Evolutionary conservation across 2,888 invertebrate species (phyloP), one percentile per base, ranked within the genome.

Genomic region (Macroteleia sp.): DNA sequence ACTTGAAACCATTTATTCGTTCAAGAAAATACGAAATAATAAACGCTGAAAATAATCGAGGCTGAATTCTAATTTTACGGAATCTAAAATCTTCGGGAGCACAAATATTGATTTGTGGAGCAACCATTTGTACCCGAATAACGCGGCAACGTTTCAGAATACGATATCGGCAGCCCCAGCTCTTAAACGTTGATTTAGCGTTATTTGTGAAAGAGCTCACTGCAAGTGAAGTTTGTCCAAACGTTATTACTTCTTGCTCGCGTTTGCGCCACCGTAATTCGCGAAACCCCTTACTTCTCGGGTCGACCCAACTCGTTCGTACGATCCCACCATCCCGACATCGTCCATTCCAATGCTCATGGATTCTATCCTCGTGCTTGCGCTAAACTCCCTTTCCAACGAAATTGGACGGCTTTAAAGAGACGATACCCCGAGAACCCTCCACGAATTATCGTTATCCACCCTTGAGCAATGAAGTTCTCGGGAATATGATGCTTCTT

Each of bases 241-340:
- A 77, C 87, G 85, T 86, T 86, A 83, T 85, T 86, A 81, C 86
- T 88, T 89, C 86, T 89, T 88, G 86, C 86, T 82, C 87, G 81
- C 85, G 80, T 83, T 81, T 83, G 74, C 84, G 82, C 81, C 77
- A 77, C 80, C 78, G 79, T 71, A 77, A 69, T 71, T 64, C 67
- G 69, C 62, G 57, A 54, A 54, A 22, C 34, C 75, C 71, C 66
- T 66, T 48, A 28, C 66, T 17, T 34, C 44, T n/a, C 52, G 12
- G 22, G 34, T 19, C 66, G 39, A 41, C 16, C 36, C 25, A 75
- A 62, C 71, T 75, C 61, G 75, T 75, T 71, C 52, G 64, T 70
- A 30, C 56, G 39, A 78, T 64, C 54, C 54, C 71, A 56, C 64
- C 52, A 70, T 61, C 74, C 69, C 73, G 59, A 54, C 52, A 20